A percentile compares a stretch with the other conserved stretches of the same genome.
Evolutionary conservation across 2,113 vertebrate genomes (phyloP).

Genomic region (Calyptommatus sinebrachiatus): DNA sequence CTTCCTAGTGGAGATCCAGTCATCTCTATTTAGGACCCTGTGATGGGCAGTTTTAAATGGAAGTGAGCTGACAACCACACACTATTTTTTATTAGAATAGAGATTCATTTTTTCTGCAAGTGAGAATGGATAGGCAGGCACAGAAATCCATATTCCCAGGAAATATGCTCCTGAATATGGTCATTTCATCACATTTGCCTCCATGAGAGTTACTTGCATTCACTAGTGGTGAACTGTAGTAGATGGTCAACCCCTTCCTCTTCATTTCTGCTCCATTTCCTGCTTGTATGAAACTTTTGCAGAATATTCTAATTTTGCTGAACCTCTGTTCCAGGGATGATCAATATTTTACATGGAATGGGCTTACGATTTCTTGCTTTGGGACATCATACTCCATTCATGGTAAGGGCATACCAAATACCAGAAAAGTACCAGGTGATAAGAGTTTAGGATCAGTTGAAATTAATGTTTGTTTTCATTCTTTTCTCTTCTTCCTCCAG

Average conservation of each 20-base stretch:
- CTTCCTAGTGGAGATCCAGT: no score
- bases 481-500: constrained; percentile 70
- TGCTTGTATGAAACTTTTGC: neutral
- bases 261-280: neutral
- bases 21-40: no score
- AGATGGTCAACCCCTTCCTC: neutral
- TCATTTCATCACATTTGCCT: neutral
- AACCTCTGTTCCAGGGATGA: constrained; percentile 84
- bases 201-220: neutral
- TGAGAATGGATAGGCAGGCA: neutral
- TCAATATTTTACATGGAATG: constrained; percentile 94
- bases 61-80: no score
- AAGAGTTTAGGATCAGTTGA: neutral
- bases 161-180: neutral
- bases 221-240: neutral
- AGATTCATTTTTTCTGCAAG: neutral
- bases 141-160: no score
- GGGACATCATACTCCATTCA: constrained; percentile 95
- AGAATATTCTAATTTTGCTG: constrained; percentile 6
- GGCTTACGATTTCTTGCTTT: constrained; percentile 92
- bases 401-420: constrained; percentile 75
- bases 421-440: neutral
- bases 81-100: no score
- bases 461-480: neutral
- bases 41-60: no score